Conservation (phyloP, 2,797 vertebrate species). For the Alca torda region DNA sequence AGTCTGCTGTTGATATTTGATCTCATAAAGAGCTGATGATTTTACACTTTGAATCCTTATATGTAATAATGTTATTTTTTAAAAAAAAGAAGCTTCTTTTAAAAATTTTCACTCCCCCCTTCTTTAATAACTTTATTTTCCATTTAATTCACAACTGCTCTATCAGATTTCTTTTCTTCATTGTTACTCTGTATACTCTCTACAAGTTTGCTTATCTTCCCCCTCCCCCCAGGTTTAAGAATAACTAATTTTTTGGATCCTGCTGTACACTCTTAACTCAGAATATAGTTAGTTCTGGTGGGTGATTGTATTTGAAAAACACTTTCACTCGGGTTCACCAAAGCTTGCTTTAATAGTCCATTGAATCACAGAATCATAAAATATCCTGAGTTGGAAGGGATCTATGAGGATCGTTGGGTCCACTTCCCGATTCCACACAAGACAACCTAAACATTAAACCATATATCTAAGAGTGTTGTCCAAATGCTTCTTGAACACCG, state of each 20-base stretch:
- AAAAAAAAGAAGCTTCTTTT: background rate
- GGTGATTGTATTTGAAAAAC: background rate
- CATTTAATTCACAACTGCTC: background rate
- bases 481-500: background rate
- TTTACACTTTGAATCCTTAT: background rate
- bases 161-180: background rate
- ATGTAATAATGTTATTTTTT: background rate
- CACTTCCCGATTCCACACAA: background rate
- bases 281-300: background rate
- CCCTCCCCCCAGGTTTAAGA: background rate
- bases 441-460: background rate
- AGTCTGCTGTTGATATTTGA: accelerated
- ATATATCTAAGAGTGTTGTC: background rate
- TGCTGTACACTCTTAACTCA: background rate
- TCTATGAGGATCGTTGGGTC: background rate
- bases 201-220: background rate
- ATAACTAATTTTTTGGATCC: background rate
- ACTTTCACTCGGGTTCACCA: background rate
- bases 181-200: background rate
- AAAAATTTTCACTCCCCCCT: background rate
- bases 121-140: background rate
- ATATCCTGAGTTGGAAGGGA: background rate
- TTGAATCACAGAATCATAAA: background rate
- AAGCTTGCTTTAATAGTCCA: background rate
- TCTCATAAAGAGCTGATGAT: background rate